Evolutionary conservation across 2,888 invertebrate genomes (phyloP), one percentile per base, ranked within the genome.

Genomic region (Stenodera caucasica): DNA sequence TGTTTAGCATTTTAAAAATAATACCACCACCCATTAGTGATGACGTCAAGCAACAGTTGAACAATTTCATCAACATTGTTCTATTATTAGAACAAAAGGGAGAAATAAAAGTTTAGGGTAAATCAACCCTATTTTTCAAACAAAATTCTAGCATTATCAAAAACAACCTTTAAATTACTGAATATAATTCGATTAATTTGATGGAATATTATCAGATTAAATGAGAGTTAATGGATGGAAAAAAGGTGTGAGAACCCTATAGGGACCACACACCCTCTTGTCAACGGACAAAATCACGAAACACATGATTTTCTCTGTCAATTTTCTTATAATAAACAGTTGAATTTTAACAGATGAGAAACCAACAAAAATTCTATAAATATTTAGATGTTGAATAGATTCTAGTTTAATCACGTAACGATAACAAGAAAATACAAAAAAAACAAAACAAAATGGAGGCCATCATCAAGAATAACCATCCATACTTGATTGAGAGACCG

Each of bases 401-500:
- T 29, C 26, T 2, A 51, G 7, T 29, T 51, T 15, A 5, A 12
- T 14, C 32, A 30, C 11, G 18, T n/a, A 32, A 52, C 15, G n/a
- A 33, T 7, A 52, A 21, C 15, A 52, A 3, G 26, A 32, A 32
- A 52, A 52, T 32, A 11, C 14, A 9, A 33, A 3, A 52, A 32
- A 30, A 52, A 15, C 30, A 33, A 12, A 49, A 4, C 12, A 21
- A 54, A 55, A 37, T 60, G 49, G 21, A 60, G 37, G 53, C 53
- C 30, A 37, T 57, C 52, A 53, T 32, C 3, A 45, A 45, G 53
- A 60, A 60, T 18, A 52, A 50, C 32, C 55, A 45, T 30, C 59
- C 55, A 60, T 60, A 54, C 53, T 55, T 59, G 59, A 50, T 49
- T 55, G 56, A 58, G 58, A 63, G 63, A 63, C 53, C 63, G 63